Conservation (phyloP, 2,888 invertebrate species). For the Acanthacorydalis orientalis region DNA sequence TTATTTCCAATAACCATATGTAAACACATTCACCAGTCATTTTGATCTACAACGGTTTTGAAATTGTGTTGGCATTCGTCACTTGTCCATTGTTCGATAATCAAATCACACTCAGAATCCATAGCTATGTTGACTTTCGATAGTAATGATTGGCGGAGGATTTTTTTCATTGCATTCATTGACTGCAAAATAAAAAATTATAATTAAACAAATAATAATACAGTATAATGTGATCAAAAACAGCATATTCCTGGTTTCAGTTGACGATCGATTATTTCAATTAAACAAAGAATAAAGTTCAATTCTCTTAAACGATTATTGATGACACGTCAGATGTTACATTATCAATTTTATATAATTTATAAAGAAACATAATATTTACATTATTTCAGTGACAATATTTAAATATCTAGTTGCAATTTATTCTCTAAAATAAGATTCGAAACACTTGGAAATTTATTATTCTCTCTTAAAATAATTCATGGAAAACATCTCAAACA, state of each 20-base stretch:
- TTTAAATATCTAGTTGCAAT: too few relatives aligned
- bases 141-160: slow-evolving; percentile 38
- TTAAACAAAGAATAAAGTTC: neutral
- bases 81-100: slow-evolving; percentile 59
- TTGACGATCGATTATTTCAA: neutral
- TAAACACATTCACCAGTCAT: slow-evolving; percentile 8
- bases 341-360: too few relatives aligned
- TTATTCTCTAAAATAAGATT: too few relatives aligned
- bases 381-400: too few relatives aligned
- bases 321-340: too few relatives aligned
- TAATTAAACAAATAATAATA: slow-evolving; percentile 2
- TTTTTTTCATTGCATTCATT: slow-evolving; percentile 39
- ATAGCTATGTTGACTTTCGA: slow-evolving; percentile 39
- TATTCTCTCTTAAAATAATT: too few relatives aligned
- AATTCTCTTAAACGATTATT: too few relatives aligned
- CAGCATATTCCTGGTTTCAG: neutral
- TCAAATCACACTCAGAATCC: slow-evolving; percentile 47
- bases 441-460: too few relatives aligned
- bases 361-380: too few relatives aligned
- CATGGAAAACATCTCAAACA: too few relatives aligned
- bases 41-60: slow-evolving; percentile 11
- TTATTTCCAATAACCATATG: too few relatives aligned
- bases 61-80: slow-evolving; percentile 45
- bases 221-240: neutral
- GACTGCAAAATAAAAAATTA: slow-evolving; percentile 36